Evolutionary conservation across 2,888 invertebrate genomes (phyloP).

Genomic region (Strigamia maritima): DNA sequence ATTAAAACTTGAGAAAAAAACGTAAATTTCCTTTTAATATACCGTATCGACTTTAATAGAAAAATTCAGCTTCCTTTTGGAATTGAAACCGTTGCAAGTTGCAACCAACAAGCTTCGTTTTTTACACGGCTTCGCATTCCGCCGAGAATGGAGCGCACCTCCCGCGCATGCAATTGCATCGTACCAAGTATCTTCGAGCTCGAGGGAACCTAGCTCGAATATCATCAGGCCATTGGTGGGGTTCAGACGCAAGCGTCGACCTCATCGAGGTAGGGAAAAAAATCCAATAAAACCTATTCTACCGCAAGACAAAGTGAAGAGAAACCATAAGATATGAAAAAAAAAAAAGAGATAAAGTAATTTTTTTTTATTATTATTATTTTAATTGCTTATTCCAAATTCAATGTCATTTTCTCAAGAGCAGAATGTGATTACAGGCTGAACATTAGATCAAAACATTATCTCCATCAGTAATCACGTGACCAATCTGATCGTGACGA

Average conservation of each 20-base stretch:
- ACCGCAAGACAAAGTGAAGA: constrained; percentile 28
- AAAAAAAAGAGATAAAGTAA: not conserved
- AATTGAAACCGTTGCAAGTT: not conserved
- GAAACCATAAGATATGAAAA: not conserved
- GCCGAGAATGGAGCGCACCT: not conserved
- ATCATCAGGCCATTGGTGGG: constrained; percentile 25
- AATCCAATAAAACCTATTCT: constrained; percentile 21
- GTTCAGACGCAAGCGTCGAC: constrained; percentile 21
- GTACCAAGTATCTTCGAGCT: constrained; percentile 24
- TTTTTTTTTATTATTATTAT: not conserved
- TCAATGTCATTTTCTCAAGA: too few relatives aligned
- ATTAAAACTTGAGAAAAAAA: not conserved
- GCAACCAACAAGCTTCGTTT: not conserved
- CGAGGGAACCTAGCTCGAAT: constrained; percentile 19
- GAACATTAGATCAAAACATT: not conserved
- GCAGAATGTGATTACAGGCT: not conserved
- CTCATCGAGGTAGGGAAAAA: not conserved
- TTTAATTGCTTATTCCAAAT: not conserved
- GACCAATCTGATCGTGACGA: not conserved
- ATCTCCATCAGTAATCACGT: not conserved
- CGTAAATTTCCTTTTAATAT: not conserved
- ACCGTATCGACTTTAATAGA: not conserved
- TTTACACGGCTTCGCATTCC: constrained; percentile 19
- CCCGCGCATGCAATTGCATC: constrained; percentile 30
- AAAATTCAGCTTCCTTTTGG: not conserved